Percentiles rank a stretch among this genome's conserved stretches.
These are phyloP conservation scores for Spongia lamella DNA, from an alignment of 37 sponge, comb jelly and placozoan genomes.

Conservation along the genomic window DNA sequence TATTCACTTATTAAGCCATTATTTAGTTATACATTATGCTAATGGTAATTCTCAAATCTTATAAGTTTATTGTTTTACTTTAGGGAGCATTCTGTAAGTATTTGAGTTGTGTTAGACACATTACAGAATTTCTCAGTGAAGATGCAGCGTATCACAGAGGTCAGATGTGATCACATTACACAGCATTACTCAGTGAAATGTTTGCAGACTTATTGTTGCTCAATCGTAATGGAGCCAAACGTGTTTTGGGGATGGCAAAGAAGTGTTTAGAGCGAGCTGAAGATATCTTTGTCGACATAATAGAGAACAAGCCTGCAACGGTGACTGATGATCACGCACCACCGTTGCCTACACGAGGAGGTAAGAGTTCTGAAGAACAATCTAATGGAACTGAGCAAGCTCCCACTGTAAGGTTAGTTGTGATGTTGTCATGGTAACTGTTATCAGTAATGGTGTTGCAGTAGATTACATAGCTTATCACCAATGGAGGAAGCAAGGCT, in stretches of 20 bases:
- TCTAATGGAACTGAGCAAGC: not conserved
- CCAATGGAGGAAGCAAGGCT: conserved; percentile 56
- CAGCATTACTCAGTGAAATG: not conserved
- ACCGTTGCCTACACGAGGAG: not conserved
- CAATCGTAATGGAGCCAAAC: not conserved
- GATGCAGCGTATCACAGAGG: conserved; percentile 36
- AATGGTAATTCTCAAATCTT: no score
- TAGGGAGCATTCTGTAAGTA: conserved; percentile 63
- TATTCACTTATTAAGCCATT: no score
- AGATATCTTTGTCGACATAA: conserved; percentile 13
- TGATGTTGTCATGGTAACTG: no score
- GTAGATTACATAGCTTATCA: conserved; percentile 1
- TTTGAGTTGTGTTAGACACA: conserved; percentile 35
- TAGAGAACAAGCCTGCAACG: not conserved
- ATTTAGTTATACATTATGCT: no score
- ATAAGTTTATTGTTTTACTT: conserved; percentile 12
- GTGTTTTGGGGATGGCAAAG: conserved; percentile 53
- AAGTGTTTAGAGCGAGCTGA: conserved; percentile 66
- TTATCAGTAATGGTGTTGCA: no score
- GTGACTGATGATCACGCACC: conserved; percentile 9
- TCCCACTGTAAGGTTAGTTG: no score
- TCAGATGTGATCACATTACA: not conserved
- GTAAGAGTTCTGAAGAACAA: not conserved
- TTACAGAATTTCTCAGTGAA: conserved; percentile 14
- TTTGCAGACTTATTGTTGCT: not conserved